Conservation (phyloP, 2,888 invertebrate species). For the Seladonia tumulorum region DNA sequence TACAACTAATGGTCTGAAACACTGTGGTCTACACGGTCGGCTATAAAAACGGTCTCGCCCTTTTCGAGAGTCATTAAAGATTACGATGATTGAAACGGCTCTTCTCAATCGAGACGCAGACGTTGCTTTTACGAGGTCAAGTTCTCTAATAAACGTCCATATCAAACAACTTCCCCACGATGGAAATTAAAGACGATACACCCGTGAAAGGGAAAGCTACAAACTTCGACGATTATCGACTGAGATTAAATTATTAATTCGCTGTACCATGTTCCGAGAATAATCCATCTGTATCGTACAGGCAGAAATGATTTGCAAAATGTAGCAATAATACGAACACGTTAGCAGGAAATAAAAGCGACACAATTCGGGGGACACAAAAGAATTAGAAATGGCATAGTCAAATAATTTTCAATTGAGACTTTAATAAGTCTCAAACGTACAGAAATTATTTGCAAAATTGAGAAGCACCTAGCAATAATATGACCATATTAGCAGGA, state of each 20-base stretch:
- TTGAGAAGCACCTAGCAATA: no score
- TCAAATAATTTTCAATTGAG: no score
- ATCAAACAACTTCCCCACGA: constrained; percentile 1
- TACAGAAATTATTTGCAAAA: no score
- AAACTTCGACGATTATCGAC: neutral
- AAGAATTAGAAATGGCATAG: no score
- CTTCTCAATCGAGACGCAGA: neutral
- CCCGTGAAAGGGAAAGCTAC: neutral
- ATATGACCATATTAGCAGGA: no score
- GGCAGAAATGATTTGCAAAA: no score
- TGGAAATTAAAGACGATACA: constrained; percentile 15
- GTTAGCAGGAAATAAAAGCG: no score
- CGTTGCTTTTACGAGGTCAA: constrained; percentile 35
- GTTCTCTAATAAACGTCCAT: constrained; percentile 28
- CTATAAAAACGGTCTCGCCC: constrained; percentile 2
- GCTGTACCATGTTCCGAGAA: neutral
- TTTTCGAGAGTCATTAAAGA: constrained; percentile 13
- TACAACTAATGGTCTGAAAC: neutral
- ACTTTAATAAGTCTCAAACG: no score
- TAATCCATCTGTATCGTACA: neutral
- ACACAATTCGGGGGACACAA: no score
- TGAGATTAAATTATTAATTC: neutral
- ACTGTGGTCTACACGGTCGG: neutral
- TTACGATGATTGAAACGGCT: constrained; percentile 21
- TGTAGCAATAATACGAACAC: no score